These are phyloP conservation scores for Pseudorasbora parva DNA, from an alignment of 2,113 vertebrate genomes.

Conservation along the genomic window DNA sequence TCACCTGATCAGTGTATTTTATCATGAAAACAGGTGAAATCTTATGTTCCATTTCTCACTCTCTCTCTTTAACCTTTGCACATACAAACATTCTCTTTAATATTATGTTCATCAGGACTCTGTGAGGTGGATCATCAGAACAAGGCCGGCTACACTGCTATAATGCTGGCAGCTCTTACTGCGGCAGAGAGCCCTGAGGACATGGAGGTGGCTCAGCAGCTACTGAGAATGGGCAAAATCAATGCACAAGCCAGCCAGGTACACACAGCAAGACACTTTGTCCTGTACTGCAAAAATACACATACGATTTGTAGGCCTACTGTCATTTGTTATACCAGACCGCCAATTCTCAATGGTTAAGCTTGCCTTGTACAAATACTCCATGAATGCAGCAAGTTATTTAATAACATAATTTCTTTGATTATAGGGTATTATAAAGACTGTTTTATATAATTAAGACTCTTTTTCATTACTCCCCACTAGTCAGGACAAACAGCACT, in stretches of 20 bases:
- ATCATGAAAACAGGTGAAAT: not conserved
- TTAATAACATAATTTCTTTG: not conserved
- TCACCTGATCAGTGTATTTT: not conserved
- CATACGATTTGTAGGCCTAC: not conserved
- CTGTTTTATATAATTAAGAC: not conserved
- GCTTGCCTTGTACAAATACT: not conserved
- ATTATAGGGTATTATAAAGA: not conserved
- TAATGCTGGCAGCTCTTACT: slow-evolving; percentile 93
- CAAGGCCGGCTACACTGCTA: slow-evolving; percentile 91
- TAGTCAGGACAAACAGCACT: slow-evolving; percentile 90
- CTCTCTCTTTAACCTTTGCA: not conserved
- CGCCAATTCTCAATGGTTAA: not conserved
- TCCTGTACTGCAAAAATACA: not conserved
- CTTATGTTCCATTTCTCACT: not conserved
- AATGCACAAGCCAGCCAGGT: slow-evolving; percentile 92
- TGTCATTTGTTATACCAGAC: not conserved
- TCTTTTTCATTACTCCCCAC: slow-evolving; percentile 24
- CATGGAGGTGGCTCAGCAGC: slow-evolving; percentile 89
- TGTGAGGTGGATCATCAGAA: slow-evolving; percentile 89
- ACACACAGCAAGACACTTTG: slow-evolving; percentile 36
- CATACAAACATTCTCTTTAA: not conserved
- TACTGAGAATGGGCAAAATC: slow-evolving; percentile 87
- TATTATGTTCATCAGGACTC: slow-evolving; percentile 64
- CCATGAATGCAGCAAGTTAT: not conserved
- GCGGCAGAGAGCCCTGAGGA: slow-evolving; percentile 85